Evolutionary conservation across 2,888 invertebrate species (phyloP).

Genomic region (Drosophila mettleri): DNA sequence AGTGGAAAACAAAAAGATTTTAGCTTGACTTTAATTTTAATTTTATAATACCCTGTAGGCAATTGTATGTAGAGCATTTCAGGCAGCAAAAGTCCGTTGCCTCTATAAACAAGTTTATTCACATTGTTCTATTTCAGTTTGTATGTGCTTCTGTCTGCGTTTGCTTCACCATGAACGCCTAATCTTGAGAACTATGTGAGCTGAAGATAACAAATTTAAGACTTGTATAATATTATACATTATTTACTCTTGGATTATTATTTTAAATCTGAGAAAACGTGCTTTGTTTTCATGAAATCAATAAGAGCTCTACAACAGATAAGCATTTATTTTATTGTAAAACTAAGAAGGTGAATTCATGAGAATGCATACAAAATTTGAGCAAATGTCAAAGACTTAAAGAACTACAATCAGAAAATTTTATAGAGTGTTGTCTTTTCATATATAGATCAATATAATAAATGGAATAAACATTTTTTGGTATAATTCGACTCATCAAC

Average conservation of each 20-base stretch:
- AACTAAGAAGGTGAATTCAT: not conserved
- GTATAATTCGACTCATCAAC: not conserved
- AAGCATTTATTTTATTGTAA: not conserved
- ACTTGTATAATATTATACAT: too few species aligned
- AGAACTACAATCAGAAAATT: not conserved
- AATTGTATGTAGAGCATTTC: not conserved
- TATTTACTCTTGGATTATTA: not conserved
- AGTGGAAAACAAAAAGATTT: conserved; percentile 56
- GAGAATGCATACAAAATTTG: not conserved
- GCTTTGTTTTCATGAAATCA: not conserved
- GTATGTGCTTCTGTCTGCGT: not conserved
- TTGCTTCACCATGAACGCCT: not conserved
- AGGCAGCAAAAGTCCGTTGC: too few species aligned
- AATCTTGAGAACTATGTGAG: not conserved
- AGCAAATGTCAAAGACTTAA: not conserved
- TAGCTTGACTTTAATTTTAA: conserved; percentile 9
- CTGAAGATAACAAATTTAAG: not conserved
- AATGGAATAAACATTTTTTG: too few species aligned
- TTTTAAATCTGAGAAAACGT: not conserved
- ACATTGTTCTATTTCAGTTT: not conserved
- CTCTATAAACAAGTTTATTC: not conserved
- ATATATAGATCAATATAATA: too few species aligned
- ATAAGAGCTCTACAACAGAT: not conserved
- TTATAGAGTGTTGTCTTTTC: not conserved
- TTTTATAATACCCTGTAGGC: not conserved